phyloP scores from a whole-genome alignment of 2,113 vertebrate species.

The Terrapene triunguis region DNA sequence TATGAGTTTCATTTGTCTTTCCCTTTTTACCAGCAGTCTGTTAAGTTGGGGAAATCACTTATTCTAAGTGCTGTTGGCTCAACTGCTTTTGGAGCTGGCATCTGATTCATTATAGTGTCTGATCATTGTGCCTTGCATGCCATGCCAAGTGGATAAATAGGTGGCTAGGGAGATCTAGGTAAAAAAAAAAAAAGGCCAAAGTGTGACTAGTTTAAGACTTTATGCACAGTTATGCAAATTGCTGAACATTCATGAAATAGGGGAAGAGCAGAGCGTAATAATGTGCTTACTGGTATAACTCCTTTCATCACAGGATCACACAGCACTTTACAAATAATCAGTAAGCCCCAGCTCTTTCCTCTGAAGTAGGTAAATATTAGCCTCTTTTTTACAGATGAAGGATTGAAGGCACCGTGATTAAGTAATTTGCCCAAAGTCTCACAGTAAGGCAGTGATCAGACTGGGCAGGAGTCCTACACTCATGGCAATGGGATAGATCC shows the following conservation, averaged over 20 bases:
- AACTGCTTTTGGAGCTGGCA: slow-evolving; percentile 12
- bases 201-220: slow-evolving; percentile 29
- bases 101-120: slow-evolving; percentile 26
- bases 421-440: not conserved
- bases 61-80: slow-evolving; percentile 60
- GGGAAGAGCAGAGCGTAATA: not conserved
- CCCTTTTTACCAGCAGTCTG: slow-evolving; percentile 36
- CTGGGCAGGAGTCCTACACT: not conserved
- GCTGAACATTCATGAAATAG: not conserved
- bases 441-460: not conserved
- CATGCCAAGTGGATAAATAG: slow-evolving; percentile 37
- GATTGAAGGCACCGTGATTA: not conserved
- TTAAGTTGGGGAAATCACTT: slow-evolving; percentile 53
- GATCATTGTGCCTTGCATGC: slow-evolving; percentile 34
- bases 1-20: slow-evolving; percentile 42
- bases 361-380: not conserved
- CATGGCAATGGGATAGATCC: not conserved
- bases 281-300: not conserved
- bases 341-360: not conserved
- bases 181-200: slow-evolving; percentile 16
- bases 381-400: not conserved
- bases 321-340: not conserved
- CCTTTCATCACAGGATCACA: not conserved
- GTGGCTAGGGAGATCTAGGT: not conserved
- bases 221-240: slow-evolving; percentile 41